Evolutionary conservation across 37 sponge, comb jelly and placozoan genomes (phyloP).

Genomic region (Crambe crambe): DNA sequence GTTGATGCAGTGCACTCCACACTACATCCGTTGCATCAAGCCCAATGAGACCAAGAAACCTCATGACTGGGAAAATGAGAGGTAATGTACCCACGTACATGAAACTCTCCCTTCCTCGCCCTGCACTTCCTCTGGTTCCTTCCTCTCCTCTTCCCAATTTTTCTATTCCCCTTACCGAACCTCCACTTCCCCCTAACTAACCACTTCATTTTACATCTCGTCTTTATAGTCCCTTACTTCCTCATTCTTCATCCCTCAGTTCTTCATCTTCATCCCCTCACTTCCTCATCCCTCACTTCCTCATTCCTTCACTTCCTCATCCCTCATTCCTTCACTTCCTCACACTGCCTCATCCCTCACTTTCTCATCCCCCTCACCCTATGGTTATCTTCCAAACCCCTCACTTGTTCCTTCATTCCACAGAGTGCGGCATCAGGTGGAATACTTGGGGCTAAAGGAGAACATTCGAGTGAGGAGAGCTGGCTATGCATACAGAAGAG

Average conservation of each 20-base stretch:
- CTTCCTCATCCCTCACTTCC: background rate
- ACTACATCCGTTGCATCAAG: conserved; percentile 98
- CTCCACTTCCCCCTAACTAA: background rate
- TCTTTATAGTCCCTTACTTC: background rate
- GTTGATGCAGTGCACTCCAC: conserved; percentile 92
- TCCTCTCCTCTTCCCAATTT: background rate
- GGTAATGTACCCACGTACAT: conserved; percentile 29
- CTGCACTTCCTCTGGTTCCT: background rate
- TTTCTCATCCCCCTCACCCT: background rate
- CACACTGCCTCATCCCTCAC: background rate
- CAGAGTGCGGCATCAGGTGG: conserved; percentile 94
- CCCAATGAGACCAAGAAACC: conserved; percentile 97
- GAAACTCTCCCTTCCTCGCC: background rate
- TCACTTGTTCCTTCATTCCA: background rate
- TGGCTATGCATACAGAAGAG: conserved; percentile 95
- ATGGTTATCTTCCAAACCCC: background rate
- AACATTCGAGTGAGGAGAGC: conserved; percentile 97
- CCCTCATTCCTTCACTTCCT: background rate
- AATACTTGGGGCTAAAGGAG: conserved; percentile 98
- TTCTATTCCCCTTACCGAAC: background rate
- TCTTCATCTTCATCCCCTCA: background rate
- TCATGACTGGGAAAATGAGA: conserved; percentile 94
- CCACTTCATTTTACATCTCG: background rate
- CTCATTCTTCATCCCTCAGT: conserved; percentile 29
- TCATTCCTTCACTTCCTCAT: background rate